Base-by-base conservation (phyloP, 2,888 invertebrate genomes). In the Tupiocoris notatus region DNA sequence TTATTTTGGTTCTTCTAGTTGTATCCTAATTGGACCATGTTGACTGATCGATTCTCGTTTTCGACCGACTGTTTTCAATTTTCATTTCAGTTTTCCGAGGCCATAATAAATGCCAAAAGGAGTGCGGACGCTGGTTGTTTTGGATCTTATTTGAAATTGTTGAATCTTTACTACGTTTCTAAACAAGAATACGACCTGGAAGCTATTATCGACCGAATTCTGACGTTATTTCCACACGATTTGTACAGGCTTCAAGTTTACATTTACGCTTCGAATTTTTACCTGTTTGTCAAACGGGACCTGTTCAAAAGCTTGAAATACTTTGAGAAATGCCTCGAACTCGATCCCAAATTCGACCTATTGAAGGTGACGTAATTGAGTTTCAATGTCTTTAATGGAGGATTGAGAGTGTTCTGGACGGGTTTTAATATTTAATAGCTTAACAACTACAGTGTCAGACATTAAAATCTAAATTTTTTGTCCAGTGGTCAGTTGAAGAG, bases 331-430 rank as follows among this genome's bases (percentile, higher is more conserved):
- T 75, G 74, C 16, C 39, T 79, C n/a, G 75, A 67, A 1, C 63
- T 79, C 1, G 74, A 78, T 56, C 64, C 68, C 12, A 20, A 75
- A 0, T 78, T 71, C 58, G 59, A 77, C 59, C 59, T 70, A 24
- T 12, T 79, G 66, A 77, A 74, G 57, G 79, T 79, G 57, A 76
- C n/a, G n/a, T n/a, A n/a, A n/a, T n/a, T n/a, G n/a, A n/a, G n/a
- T n/a, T n/a, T n/a, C n/a, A n/a, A n/a, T n/a, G n/a, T n/a, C n/a
- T n/a, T n/a, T n/a, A n/a, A n/a, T n/a, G n/a, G n/a, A n/a, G n/a
- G n/a, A n/a, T n/a, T n/a, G n/a, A n/a, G n/a, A n/a, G n/a, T n/a
- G n/a, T n/a, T n/a, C n/a, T n/a, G n/a, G n/a, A n/a, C n/a, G n/a
- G n/a, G n/a, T n/a, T n/a, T n/a, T n/a, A n/a, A n/a, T n/a, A n/a